These are phyloP conservation scores for Pristionchus entomophagus DNA, from an alignment of 2,888 invertebrate species.

Conservation along the genomic window DNA sequence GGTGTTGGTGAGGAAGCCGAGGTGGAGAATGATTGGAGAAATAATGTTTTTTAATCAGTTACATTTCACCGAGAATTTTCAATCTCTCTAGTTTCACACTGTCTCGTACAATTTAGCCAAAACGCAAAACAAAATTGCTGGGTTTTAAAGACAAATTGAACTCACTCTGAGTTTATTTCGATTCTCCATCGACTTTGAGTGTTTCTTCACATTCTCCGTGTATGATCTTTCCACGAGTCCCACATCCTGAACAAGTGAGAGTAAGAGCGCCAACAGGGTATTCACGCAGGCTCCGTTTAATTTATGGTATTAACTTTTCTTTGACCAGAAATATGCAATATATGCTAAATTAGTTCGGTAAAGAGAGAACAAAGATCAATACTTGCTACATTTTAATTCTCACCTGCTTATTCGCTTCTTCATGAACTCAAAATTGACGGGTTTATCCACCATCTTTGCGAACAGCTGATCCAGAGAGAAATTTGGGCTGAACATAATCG, in stretches of 20 bases:
- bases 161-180: slow-evolving; percentile 41
- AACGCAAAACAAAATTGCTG: too few species aligned
- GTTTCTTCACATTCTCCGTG: slow-evolving; percentile 47
- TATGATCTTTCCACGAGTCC: slow-evolving; percentile 50
- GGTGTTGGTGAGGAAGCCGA: slow-evolving; percentile 77
- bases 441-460: slow-evolving; percentile 75
- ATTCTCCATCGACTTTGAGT: slow-evolving; percentile 47
- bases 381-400: too few species aligned
- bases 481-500: slow-evolving; percentile 60
- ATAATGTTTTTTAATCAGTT: too few species aligned
- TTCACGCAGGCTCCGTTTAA: too few species aligned
- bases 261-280: too few species aligned
- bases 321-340: too few species aligned
- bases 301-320: too few species aligned
- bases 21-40: slow-evolving; percentile 76
- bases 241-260: slow-evolving; percentile 54
- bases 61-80: too few species aligned
- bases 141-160: not conserved
- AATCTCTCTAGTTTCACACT: too few species aligned
- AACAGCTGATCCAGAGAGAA: slow-evolving; percentile 73
- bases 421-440: slow-evolving; percentile 77
- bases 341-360: not conserved
- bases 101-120: too few species aligned
- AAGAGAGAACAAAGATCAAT: not conserved
- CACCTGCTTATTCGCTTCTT: slow-evolving; percentile 75